Conservation (phyloP, 2,888 invertebrate species). For the Caenorhabditis plicata region DNA sequence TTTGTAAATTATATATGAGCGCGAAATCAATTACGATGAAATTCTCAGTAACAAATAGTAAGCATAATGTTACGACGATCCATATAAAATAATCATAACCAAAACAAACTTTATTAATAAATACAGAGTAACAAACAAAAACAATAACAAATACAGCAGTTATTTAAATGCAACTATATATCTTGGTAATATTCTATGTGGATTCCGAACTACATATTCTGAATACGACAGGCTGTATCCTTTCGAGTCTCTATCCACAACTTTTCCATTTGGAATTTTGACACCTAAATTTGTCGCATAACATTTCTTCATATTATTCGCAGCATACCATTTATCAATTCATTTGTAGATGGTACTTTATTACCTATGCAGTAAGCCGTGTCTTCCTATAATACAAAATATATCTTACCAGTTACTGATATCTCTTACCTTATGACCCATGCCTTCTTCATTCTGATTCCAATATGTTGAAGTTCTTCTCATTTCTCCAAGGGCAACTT, state of each 20-base stretch:
- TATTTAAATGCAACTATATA: constrained; percentile 39
- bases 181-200: constrained; percentile 31
- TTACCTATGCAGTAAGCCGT: constrained; percentile 4
- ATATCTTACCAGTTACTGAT: too few relatives aligned
- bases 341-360: neutral
- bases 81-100: too few relatives aligned
- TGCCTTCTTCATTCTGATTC: too few relatives aligned
- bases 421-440: too few relatives aligned
- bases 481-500: constrained; percentile 46
- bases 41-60: too few relatives aligned
- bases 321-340: neutral
- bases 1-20: too few relatives aligned
- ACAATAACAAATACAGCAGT: neutral
- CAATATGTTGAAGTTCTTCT: constrained; percentile 1
- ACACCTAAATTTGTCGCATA: neutral
- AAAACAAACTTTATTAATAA: too few relatives aligned
- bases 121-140: too few relatives aligned
- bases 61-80: too few relatives aligned
- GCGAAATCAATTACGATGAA: too few relatives aligned
- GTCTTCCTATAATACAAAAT: constrained; percentile 1
- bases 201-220: constrained; percentile 42
- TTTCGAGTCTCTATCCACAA: too few relatives aligned
- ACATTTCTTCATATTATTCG: neutral
- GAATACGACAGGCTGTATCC: constrained; percentile 27
- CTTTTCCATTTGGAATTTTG: neutral